These are phyloP conservation scores for Mylabris phalerata DNA, from an alignment of 1,140 invertebrate genomes.

Conservation along the genomic window DNA sequence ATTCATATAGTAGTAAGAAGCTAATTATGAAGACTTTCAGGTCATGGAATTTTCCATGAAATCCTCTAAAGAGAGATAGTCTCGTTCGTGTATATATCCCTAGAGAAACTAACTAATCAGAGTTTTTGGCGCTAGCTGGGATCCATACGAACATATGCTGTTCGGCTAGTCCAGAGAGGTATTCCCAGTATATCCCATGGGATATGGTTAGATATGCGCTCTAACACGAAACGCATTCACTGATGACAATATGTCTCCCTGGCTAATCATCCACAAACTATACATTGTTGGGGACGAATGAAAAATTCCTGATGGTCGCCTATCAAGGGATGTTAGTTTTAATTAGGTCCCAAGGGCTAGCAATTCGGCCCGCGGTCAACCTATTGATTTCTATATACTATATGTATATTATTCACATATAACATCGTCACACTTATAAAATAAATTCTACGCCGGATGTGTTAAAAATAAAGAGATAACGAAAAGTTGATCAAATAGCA, in stretches of 20 bases:
- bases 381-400: no score
- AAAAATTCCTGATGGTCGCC: no score
- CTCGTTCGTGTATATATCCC: conserved; percentile 31
- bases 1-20: conserved; percentile 17
- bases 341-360: no score
- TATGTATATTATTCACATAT: no score
- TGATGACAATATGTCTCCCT: conserved; percentile 13
- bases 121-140: conserved; percentile 36
- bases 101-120: conserved; percentile 37
- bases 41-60: conserved; percentile 1
- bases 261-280: not conserved
- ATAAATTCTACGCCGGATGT: conserved; percentile 1
- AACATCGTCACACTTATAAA: no score
- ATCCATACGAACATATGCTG: conserved; percentile 25
- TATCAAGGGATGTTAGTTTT: no score
- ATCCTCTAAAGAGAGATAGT: conserved; percentile 10
- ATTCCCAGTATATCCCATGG: conserved; percentile 15
- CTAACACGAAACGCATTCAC: conserved; percentile 13
- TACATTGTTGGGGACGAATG: not conserved
- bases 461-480: conserved; percentile 25
- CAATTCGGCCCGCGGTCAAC: no score
- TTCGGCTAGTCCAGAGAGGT: conserved; percentile 18
- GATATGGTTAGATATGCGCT: conserved; percentile 20
- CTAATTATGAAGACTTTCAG: conserved; percentile 18
- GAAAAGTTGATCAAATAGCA: conserved; percentile 29